Evolutionary conservation across 2,797 vertebrate genomes (phyloP).

Genomic region (Cuniculus paca): DNA sequence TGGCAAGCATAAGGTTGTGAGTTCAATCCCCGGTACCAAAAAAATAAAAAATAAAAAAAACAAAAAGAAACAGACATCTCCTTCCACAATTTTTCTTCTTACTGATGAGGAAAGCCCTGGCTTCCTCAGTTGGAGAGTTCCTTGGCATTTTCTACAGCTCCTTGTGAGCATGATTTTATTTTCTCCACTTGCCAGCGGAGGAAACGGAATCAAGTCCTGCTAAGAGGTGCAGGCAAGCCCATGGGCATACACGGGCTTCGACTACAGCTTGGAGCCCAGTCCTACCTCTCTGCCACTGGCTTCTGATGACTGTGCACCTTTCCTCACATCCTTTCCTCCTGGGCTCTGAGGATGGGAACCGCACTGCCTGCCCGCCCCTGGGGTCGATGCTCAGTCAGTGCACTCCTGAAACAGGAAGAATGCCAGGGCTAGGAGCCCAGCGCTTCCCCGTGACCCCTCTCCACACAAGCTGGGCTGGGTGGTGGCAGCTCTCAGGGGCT

Average conservation of each 20-base stretch:
- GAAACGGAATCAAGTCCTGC: neutral
- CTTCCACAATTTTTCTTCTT: neutral
- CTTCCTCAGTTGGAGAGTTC: neutral
- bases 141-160: neutral
- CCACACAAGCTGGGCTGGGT: neutral
- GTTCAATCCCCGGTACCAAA: too few species aligned
- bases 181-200: neutral
- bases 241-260: neutral
- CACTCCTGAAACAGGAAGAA: neutral
- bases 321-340: neutral
- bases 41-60: too few species aligned
- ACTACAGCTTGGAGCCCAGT: neutral
- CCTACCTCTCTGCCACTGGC: neutral
- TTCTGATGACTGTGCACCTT: fast-evolving
- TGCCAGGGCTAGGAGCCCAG: neutral
- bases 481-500: neutral
- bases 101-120: neutral
- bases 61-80: neutral
- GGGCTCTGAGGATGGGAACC: neutral
- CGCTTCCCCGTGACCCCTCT: neutral
- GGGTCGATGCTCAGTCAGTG: neutral
- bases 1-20: too few species aligned
- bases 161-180: neutral
- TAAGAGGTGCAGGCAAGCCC: neutral
- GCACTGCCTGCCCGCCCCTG: neutral